These are phyloP conservation scores for Aricia agestis DNA, from an alignment of 1,140 invertebrate species.

Conservation along the genomic window DNA sequence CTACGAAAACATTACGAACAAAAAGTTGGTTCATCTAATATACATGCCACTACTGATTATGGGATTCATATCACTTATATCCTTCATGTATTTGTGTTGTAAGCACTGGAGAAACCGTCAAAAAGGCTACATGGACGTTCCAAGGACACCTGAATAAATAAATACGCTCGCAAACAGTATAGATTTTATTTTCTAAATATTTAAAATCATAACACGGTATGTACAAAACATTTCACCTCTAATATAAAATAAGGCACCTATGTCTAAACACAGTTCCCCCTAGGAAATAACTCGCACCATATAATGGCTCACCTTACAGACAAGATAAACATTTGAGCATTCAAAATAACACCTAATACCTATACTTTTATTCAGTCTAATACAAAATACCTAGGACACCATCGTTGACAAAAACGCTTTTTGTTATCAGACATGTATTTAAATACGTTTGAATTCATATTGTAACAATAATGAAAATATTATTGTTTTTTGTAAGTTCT, in stretches of 20 bases:
- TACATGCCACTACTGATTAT: constrained; percentile 53
- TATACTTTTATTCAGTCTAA: constrained; percentile 32
- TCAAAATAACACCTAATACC: constrained; percentile 20
- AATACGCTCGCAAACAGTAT: constrained; percentile 4
- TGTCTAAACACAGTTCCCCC: constrained; percentile 39
- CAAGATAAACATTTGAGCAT: constrained; percentile 33
- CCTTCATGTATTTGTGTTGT: constrained; percentile 57
- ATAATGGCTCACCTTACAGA: constrained; percentile 30
- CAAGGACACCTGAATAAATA: constrained; percentile 43
- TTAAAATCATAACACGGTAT: constrained; percentile 69
- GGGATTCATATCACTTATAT: constrained; percentile 53
- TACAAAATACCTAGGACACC: constrained; percentile 6
- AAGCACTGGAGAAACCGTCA: constrained; percentile 40
- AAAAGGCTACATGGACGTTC: constrained; percentile 62
- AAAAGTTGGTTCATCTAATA: constrained; percentile 26
- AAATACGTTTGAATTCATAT: too few relatives aligned
- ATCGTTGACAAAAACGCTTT: not conserved
- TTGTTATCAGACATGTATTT: not conserved
- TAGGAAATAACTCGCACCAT: constrained; percentile 50
- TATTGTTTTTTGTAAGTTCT: too few relatives aligned
- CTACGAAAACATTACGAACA: not conserved
- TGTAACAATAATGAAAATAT: too few relatives aligned
- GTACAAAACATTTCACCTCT: constrained; percentile 68
- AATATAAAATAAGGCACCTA: constrained; percentile 60
- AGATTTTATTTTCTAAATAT: not conserved